These are phyloP conservation scores for Theocolax elegans DNA, from an alignment of 1,140 invertebrate genomes.

Conservation along the genomic window DNA sequence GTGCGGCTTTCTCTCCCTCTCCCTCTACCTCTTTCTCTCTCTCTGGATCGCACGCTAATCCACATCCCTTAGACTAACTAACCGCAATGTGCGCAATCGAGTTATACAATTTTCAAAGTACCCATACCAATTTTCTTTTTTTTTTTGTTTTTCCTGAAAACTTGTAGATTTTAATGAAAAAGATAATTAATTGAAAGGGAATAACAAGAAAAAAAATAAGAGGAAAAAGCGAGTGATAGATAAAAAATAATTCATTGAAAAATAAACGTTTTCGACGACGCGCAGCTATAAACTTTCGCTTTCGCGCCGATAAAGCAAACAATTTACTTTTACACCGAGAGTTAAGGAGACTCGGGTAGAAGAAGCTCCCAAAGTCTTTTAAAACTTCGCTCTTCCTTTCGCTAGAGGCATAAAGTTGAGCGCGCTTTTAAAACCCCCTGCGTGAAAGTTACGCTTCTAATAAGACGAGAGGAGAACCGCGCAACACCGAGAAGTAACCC, in stretches of 20 bases:
- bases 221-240: too few species aligned
- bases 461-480: constrained; percentile 42
- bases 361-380: constrained; percentile 55
- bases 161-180: too few species aligned
- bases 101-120: not conserved
- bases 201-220: not conserved
- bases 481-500: too few species aligned
- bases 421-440: constrained; percentile 54
- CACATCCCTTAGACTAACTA: constrained; percentile 59
- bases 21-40: too few species aligned
- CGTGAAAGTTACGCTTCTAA: constrained; percentile 55
- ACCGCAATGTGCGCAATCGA: constrained; percentile 31
- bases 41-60: constrained; percentile 54
- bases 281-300: constrained; percentile 27
- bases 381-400: constrained; percentile 50
- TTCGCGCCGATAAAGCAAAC: constrained; percentile 34
- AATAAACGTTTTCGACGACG: constrained; percentile 2
- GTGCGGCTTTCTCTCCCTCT: constrained; percentile 15
- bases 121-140: not conserved
- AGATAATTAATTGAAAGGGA: constrained; percentile 16
- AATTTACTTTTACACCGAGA: constrained; percentile 40
- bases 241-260: too few species aligned
- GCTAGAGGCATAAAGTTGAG: constrained; percentile 50
- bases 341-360: constrained; percentile 27
- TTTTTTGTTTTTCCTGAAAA: too few species aligned